Conservation (phyloP, 2,888 invertebrate species). For the Chloroclysta siterata region DNA sequence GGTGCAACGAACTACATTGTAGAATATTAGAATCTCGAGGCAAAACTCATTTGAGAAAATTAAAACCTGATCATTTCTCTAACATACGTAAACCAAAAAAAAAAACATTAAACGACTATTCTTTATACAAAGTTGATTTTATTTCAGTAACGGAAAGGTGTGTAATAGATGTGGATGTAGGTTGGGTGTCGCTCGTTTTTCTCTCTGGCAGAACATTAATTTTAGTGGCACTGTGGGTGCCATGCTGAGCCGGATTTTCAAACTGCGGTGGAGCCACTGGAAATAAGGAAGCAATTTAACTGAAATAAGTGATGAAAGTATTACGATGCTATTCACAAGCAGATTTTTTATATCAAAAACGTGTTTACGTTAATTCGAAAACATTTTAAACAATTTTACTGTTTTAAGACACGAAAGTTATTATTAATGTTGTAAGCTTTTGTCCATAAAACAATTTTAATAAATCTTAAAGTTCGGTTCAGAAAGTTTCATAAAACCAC, state of each 20-base stretch:
- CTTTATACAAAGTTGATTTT: constrained; percentile 52
- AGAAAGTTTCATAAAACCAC: constrained; percentile 15
- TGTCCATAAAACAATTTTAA: background rate
- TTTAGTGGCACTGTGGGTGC: constrained; percentile 77
- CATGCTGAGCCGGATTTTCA: constrained; percentile 71
- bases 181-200: constrained; percentile 76
- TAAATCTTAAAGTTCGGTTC: background rate
- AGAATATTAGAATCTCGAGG: background rate
- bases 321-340: background rate
- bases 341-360: background rate
- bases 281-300: constrained; percentile 61
- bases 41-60: no score
- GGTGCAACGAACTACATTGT: background rate
- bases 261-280: constrained; percentile 72
- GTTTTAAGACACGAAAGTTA: background rate
- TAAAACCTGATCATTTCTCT: no score
- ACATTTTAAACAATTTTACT: background rate
- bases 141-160: constrained; percentile 57
- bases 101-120: constrained; percentile 4
- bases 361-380: background rate
- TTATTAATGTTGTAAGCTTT: no score
- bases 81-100: no score
- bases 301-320: constrained; percentile 43
- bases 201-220: constrained; percentile 83
- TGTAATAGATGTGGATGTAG: constrained; percentile 54